phyloP scores from a whole-genome alignment of 2,113 vertebrate genomes.

The Pyrgilauda ruficollis region DNA sequence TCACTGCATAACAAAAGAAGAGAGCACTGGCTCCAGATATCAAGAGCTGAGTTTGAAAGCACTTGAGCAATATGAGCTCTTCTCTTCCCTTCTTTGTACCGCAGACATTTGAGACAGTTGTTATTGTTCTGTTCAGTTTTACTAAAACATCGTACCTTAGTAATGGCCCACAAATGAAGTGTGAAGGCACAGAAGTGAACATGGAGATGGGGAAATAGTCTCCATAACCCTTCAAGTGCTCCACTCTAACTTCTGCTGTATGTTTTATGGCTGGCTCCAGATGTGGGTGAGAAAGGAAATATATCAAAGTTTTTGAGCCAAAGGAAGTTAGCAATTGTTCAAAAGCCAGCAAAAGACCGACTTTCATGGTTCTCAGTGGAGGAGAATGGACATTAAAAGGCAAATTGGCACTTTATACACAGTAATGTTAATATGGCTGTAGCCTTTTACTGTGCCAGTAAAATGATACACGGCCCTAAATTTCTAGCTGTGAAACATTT shows the following conservation, averaged over 20 bases:
- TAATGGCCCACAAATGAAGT: background rate
- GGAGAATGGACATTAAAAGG: background rate
- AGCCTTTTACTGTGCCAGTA: conserved; percentile 19
- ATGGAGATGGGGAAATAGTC: background rate
- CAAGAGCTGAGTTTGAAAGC: background rate
- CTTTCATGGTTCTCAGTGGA: background rate
- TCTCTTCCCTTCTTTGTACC: background rate
- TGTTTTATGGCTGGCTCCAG: background rate
- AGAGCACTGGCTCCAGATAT: accelerated
- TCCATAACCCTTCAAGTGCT: background rate
- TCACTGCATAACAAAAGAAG: background rate
- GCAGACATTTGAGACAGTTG: background rate
- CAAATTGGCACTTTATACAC: background rate
- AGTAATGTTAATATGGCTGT: background rate
- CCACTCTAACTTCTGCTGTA: background rate
- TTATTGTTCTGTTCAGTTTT: background rate
- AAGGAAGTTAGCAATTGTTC: background rate
- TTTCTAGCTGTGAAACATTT: background rate
- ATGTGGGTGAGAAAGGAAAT: background rate
- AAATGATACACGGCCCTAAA: background rate
- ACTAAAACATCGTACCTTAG: background rate
- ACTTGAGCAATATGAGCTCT: background rate
- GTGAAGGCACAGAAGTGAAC: background rate
- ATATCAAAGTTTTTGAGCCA: background rate
- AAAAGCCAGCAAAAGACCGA: background rate